Evolutionary conservation across 2,113 vertebrate genomes (phyloP).

Genomic region (Neotoma lepida): DNA sequence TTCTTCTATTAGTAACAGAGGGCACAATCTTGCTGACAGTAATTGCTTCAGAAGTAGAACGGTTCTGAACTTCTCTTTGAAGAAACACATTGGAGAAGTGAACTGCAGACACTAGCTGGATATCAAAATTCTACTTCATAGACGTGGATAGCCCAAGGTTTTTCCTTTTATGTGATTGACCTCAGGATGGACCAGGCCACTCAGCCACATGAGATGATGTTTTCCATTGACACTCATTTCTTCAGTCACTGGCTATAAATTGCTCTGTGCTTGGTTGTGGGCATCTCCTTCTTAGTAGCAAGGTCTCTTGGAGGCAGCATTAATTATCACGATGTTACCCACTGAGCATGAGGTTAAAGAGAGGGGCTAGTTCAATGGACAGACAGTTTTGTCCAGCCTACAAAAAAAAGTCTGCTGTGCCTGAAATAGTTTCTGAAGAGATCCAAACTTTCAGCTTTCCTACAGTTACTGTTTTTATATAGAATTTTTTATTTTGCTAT

Average conservation of each 20-base stretch:
- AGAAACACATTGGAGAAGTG: background rate
- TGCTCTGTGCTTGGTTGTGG: background rate
- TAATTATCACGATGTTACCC: background rate
- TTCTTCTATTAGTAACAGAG: constrained; percentile 13
- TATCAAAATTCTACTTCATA: background rate
- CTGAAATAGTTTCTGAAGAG: background rate
- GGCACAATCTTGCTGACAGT: constrained; percentile 11
- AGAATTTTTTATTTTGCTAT: constrained; percentile 39
- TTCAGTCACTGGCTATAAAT: background rate
- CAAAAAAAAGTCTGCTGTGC: background rate
- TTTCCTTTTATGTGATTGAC: background rate
- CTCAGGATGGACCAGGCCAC: background rate
- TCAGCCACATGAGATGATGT: background rate
- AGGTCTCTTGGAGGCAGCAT: background rate
- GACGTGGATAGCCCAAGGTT: background rate
- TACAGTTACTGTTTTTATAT: background rate
- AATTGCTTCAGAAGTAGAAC: constrained; percentile 39
- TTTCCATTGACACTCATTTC: background rate
- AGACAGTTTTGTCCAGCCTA: background rate
- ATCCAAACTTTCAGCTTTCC: constrained; percentile 10
- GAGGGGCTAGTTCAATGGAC: background rate
- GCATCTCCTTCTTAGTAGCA: background rate
- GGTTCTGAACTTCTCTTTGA: background rate
- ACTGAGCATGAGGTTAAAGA: background rate
- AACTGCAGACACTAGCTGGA: constrained; percentile 11